Evolutionary conservation across 2,888 invertebrate genomes (phyloP), one percentile per base, ranked within the genome.

Genomic region (Heliothis peltigera): DNA sequence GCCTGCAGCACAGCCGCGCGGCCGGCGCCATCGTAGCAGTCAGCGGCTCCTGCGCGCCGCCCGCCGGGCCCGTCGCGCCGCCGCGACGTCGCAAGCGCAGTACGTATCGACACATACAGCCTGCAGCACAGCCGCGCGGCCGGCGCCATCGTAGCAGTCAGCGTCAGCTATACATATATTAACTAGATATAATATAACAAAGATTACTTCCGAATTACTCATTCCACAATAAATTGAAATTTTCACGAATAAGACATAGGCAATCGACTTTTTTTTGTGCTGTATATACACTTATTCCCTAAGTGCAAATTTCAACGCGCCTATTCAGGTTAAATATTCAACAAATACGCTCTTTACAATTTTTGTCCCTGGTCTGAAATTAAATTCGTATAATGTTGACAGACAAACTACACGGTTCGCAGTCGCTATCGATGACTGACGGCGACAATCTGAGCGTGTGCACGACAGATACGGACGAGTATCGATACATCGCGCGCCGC

Each of bases 41-140:
- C 44, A 84, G 84, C 19, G 84, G 85, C 15, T 79, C 60, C 28
- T 0, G 77, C 32, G 81, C 75, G 6, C 86, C 88, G 12, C 44
- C 66, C 56, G 62, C 84, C 59, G 80, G 4, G 94, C 97, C 76
- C 57, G 87, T 90, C 39, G 90, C 98, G 59, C 98, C 98, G 66
- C 98, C 98, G 0, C 92, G 98, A 73, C 96, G 96, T 82, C 98
- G 97, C 90, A 97, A 97, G 93, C 96, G 97, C 90, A 95, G 95
- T 87, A 91, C 48, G 76, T 70, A 75, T 32, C 17, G 17, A 48
- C 28, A 46, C 7, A 18, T 28, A 4, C 10, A 47, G 15, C n/a
- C 19, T 19, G 19, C 19, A 18, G 21, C 19, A 12, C n/a, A 8
- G 22, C 10, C 8, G n/a, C 47, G n/a, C 21, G n/a, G 15, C n/a